These are phyloP conservation scores for Callipepla squamata DNA, from an alignment of 2,113 vertebrate genomes.

Conservation along the genomic window DNA sequence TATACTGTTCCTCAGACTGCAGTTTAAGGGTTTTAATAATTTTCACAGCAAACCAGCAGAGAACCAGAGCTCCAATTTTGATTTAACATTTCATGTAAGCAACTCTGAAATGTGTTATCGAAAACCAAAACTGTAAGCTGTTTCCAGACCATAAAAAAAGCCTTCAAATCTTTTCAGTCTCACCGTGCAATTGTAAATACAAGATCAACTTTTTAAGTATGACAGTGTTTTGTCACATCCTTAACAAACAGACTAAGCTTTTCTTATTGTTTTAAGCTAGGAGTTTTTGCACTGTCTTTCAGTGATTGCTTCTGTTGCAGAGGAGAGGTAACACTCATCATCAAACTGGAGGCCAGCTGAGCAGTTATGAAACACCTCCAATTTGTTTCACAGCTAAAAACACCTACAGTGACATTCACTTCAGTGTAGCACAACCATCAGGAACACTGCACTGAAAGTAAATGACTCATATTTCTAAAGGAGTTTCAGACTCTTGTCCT, in stretches of 20 bases:
- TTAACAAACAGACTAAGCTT: background rate
- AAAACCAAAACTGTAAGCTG: background rate
- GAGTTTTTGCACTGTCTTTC: background rate
- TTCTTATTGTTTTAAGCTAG: background rate
- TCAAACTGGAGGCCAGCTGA: background rate
- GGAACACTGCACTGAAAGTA: background rate
- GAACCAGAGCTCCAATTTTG: background rate
- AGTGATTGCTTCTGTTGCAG: background rate
- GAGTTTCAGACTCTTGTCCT: slow-evolving; percentile 10
- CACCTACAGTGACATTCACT: background rate
- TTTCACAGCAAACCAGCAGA: background rate
- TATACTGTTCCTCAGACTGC: background rate
- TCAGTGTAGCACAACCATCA: background rate
- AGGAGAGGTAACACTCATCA: background rate
- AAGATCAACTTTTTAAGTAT: background rate
- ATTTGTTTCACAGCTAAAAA: slow-evolving; percentile 3
- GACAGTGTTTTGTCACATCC: background rate
- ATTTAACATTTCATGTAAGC: background rate
- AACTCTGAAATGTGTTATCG: background rate
- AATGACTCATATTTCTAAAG: background rate
- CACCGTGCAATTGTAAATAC: background rate
- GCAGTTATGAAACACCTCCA: background rate
- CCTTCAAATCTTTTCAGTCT: background rate
- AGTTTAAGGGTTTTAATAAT: background rate
- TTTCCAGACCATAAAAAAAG: background rate